These are phyloP conservation scores for Babyrousa celebensis DNA, from an alignment of 2,797 vertebrate species.

Conservation along the genomic window DNA sequence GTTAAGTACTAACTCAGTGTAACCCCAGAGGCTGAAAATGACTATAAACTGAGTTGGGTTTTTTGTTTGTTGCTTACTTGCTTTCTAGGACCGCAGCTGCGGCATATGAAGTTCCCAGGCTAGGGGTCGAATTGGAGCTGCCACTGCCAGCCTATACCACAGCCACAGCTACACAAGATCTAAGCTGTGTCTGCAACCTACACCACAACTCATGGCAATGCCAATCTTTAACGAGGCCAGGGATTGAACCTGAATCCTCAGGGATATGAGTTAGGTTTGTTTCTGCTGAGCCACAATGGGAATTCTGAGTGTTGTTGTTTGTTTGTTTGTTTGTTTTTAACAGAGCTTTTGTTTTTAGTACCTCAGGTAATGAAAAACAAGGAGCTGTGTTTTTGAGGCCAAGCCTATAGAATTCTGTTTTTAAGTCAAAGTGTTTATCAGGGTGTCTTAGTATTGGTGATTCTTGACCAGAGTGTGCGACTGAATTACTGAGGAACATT, in stretches of 20 bases:
- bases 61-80: background rate
- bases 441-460: background rate
- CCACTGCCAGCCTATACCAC: too few species aligned
- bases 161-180: too few species aligned
- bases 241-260: too few species aligned
- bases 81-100: too few species aligned
- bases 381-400: background rate
- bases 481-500: slow-evolving; percentile 20
- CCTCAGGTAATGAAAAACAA: slow-evolving; percentile 28
- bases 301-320: background rate
- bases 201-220: too few species aligned
- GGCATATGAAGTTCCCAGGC: too few species aligned
- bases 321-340: background rate
- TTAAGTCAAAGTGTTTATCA: slow-evolving; percentile 34
- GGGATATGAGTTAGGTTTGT: too few species aligned
- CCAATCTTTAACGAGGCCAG: too few species aligned
- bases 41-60: background rate
- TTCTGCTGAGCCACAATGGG: too few species aligned
- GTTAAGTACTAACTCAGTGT: background rate
- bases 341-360: slow-evolving; percentile 26
- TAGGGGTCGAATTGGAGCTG: too few species aligned
- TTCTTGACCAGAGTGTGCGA: slow-evolving; percentile 4
- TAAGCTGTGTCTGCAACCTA: too few species aligned
- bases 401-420: slow-evolving; percentile 2
- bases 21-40: background rate